These are phyloP conservation scores for Hemibagrus wyckioides DNA, from an alignment of 2,113 vertebrate genomes.

Conservation along the genomic window DNA sequence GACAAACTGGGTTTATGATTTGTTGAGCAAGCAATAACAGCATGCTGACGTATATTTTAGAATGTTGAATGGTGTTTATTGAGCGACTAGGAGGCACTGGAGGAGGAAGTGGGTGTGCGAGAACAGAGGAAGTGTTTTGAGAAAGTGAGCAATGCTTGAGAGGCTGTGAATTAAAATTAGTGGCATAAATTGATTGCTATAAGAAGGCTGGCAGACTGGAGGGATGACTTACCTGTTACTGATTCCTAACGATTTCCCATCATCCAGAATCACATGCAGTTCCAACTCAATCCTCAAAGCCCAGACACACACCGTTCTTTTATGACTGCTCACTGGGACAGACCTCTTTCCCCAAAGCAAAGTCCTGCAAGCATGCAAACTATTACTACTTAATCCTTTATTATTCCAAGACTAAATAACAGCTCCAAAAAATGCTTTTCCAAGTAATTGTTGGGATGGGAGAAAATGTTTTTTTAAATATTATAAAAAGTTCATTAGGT, in stretches of 20 bases:
- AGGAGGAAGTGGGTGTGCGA: slow-evolving; percentile 35
- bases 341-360: neutral
- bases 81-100: slow-evolving; percentile 48
- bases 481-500: neutral
- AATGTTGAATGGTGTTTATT: slow-evolving; percentile 58
- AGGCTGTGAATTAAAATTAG: slow-evolving; percentile 62
- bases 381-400: neutral
- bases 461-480: too few relatives aligned
- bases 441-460: neutral
- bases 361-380: neutral
- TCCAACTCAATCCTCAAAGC: slow-evolving; percentile 13
- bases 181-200: slow-evolving; percentile 61
- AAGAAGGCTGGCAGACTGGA: slow-evolving; percentile 41
- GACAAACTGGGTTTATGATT: slow-evolving; percentile 52
- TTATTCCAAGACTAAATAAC: neutral
- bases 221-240: slow-evolving; percentile 48
- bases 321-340: neutral
- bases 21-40: slow-evolving; percentile 59
- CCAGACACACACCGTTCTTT: neutral
- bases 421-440: neutral
- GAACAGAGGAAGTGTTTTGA: slow-evolving; percentile 41
- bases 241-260: slow-evolving; percentile 51
- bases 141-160: slow-evolving; percentile 57
- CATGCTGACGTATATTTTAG: slow-evolving; percentile 57
- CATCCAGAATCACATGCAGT: slow-evolving; percentile 22